Evolutionary conservation across 1,140 invertebrate species (phyloP).

Genomic region (Eumaeus atala): DNA sequence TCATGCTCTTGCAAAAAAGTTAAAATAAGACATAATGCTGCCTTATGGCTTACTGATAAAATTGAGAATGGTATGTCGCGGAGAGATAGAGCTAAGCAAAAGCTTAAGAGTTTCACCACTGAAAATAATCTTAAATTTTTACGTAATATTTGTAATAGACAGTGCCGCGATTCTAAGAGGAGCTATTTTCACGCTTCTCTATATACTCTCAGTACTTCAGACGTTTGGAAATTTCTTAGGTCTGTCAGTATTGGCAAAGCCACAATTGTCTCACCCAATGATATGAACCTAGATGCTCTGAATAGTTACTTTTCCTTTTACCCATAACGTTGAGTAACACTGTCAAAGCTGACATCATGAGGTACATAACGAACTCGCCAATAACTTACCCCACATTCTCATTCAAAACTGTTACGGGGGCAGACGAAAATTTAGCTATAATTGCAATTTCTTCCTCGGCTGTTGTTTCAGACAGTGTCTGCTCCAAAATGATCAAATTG

Average conservation of each 20-base stretch:
- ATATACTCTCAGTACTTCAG: background rate
- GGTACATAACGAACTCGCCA: background rate
- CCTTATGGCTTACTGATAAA: slow-evolving; percentile 12
- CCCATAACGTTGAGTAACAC: background rate
- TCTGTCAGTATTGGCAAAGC: slow-evolving; percentile 13
- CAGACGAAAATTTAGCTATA: slow-evolving; percentile 1
- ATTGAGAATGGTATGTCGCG: slow-evolving; percentile 8
- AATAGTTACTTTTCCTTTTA: background rate
- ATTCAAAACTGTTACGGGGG: slow-evolving; percentile 9
- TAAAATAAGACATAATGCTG: slow-evolving; percentile 9
- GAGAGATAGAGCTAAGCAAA: slow-evolving; percentile 13
- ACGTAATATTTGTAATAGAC: slow-evolving; percentile 9
- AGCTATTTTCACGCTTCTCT: no score
- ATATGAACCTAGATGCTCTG: slow-evolving; percentile 5
- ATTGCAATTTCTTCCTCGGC: slow-evolving; percentile 12
- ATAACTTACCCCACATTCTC: background rate
- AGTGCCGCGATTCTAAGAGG: slow-evolving; percentile 17
- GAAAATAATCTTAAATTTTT: slow-evolving; percentile 12
- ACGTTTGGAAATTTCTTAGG: slow-evolving; percentile 17
- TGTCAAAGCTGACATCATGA: background rate
- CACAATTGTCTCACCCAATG: background rate
- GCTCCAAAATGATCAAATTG: slow-evolving; percentile 13
- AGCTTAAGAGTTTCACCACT: background rate
- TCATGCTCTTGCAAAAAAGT: slow-evolving; percentile 10
- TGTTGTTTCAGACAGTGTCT: slow-evolving; percentile 4